phyloP scores from a whole-genome alignment of 1,140 invertebrate species.

The Drosophila sp. region DNA sequence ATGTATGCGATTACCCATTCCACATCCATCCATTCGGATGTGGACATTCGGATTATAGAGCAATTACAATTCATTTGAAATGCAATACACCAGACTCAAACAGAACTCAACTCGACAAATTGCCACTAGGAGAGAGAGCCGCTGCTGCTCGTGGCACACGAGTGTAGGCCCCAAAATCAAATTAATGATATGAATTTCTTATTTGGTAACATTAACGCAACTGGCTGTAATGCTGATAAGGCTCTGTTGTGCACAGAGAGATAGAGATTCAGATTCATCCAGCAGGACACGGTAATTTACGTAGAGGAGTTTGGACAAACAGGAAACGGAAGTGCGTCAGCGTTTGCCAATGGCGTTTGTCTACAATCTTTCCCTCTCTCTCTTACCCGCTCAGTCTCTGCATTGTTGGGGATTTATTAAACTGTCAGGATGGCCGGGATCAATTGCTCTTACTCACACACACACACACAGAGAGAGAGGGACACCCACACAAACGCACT shows the following conservation, averaged over 20 bases:
- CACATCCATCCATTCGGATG: slow-evolving; percentile 25
- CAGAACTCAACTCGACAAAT: slow-evolving; percentile 42
- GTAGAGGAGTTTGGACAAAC: slow-evolving; percentile 46
- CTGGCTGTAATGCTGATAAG: slow-evolving; percentile 21
- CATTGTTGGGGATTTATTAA: slow-evolving; percentile 67
- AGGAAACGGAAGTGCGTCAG: slow-evolving; percentile 72
- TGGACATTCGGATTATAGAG: slow-evolving; percentile 41
- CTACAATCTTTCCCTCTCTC: neutral
- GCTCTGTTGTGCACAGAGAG: slow-evolving; percentile 6
- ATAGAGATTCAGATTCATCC: slow-evolving; percentile 5
- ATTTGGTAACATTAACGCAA: slow-evolving; percentile 65
- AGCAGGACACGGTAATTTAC: slow-evolving; percentile 31
- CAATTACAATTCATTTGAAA: slow-evolving; percentile 68
- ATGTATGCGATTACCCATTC: slow-evolving; percentile 31
- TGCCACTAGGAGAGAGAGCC: slow-evolving; percentile 20
- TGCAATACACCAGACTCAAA: slow-evolving; percentile 32
- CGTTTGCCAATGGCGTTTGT: slow-evolving; percentile 32
- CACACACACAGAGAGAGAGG: slow-evolving; percentile 4
- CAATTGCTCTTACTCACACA: slow-evolving; percentile 43
- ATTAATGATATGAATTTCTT: slow-evolving; percentile 77
- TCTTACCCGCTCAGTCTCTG: slow-evolving; percentile 10
- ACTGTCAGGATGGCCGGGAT: slow-evolving; percentile 55
- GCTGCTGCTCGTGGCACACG: too few species aligned
- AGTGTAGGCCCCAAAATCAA: slow-evolving; percentile 50
- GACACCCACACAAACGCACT: slow-evolving; percentile 11